Base-by-base conservation (phyloP, 1,140 invertebrate genomes). In the Drosophila micromelanica region DNA sequence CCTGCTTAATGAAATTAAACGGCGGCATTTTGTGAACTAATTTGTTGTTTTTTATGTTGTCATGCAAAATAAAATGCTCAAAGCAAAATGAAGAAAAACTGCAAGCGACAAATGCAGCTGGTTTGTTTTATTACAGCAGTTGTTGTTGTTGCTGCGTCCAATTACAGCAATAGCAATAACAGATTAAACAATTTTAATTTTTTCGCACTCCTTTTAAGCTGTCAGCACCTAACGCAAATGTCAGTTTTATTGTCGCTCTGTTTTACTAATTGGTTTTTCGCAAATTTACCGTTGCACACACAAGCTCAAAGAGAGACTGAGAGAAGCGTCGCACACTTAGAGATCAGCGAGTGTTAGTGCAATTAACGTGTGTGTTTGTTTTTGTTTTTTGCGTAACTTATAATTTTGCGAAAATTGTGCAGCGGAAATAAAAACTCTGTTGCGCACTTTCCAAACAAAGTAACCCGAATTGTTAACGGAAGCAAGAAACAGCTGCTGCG, bases 1-100 rank as follows among this genome's bases (percentile, higher is more conserved):
- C 87, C 89, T 90, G 89, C 67, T 91, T 90, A 51, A 90, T 76
- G 46, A 90, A 90, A 80, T 90, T 90, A 82, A 90, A 90, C 46
- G 89, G 87, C 52, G 87, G 79, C 87, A 90, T 90, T 82, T 89
- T 86, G 52, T 60, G 37, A 43, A 56, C 51, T 62, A 56, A 62
- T 73, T 74, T 54, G 60, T 61, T 49, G 48, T 2, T 17, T 2
- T 61, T 61, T 51, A n/a, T 46, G 46, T 54, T 63, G 61, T 70
- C 69, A 78, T 72, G 81, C 81, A 87, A 77, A 62, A 48, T 11
- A 5, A 38, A 23, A 20, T 45, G 20, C 48, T 49, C 62, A 63
- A 45, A 67, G 42, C 32, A 15, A 42, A 43, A 49, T 63, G 42
- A 54, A 55, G 42, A 61, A 30, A 49, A 57, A 40, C 15, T 23